Conservation (phyloP, 2,113 vertebrate species). For the Pholis gunnellus region DNA sequence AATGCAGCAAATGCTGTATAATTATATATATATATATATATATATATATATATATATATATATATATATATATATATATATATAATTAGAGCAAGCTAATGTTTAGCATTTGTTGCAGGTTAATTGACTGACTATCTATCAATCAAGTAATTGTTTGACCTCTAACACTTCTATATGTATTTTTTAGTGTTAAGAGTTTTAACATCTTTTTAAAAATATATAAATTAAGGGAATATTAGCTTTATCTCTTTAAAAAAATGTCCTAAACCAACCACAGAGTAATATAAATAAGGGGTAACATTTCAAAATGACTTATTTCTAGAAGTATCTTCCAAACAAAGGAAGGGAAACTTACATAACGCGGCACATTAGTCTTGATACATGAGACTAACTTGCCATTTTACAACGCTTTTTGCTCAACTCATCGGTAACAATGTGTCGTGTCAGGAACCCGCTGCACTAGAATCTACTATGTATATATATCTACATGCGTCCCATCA, state of each 20-base stretch:
- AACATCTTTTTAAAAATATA: neutral
- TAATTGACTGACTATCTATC: neutral
- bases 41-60: too few species aligned
- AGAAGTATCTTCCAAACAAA: slow-evolving; percentile 7
- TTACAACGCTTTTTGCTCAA: slow-evolving; percentile 11
- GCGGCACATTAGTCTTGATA: neutral
- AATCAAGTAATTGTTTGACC: neutral
- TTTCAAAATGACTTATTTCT: neutral
- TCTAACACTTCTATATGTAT: neutral
- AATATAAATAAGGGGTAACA: neutral
- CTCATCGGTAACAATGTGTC: slow-evolving; percentile 19
- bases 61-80: too few species aligned
- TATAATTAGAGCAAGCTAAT: neutral
- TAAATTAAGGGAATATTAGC: neutral
- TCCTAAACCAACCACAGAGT: neutral
- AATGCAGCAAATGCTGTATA: neutral
- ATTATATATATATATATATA: too few species aligned
- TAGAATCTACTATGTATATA: too few species aligned
- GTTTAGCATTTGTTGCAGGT: neutral
- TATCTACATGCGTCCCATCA: slow-evolving; percentile 15
- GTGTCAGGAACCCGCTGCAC: neutral
- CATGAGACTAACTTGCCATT: slow-evolving; percentile 2
- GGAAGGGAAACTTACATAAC: neutral
- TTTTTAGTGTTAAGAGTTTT: neutral
- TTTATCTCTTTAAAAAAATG: neutral